Percentiles rank a stretch among this genome's conserved stretches.
Conservation (phyloP, 2,113 vertebrate genomes). For the Rana temporaria region DNA sequence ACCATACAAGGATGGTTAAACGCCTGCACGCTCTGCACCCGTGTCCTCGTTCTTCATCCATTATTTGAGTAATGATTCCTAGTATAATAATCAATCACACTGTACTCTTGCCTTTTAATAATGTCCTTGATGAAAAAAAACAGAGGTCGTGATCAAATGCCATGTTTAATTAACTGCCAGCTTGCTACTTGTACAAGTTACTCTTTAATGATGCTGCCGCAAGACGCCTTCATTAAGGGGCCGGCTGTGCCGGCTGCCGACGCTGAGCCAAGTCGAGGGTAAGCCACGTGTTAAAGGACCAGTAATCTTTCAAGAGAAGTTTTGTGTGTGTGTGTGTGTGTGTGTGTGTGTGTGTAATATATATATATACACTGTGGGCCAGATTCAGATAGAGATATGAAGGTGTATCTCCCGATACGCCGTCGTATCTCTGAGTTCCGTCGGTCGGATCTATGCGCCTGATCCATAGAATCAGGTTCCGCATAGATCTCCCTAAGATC, state of each 20-base stretch:
- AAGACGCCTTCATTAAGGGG: not conserved
- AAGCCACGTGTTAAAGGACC: too few species aligned
- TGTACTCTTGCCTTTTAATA: constrained; percentile 22
- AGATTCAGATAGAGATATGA: too few species aligned
- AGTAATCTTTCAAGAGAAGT: too few species aligned
- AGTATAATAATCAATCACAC: constrained; percentile 30
- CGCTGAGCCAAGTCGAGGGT: not conserved
- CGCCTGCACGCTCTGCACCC: not conserved
- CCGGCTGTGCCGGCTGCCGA: constrained; percentile 31
- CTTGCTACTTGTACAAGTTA: not conserved
- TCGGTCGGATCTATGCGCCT: too few species aligned
- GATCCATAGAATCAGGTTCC: too few species aligned
- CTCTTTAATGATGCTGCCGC: constrained; percentile 9
- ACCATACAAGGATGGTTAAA: constrained; percentile 24
- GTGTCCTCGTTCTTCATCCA: constrained; percentile 11
- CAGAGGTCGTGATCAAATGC: constrained; percentile 49
- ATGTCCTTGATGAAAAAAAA: constrained; percentile 41
- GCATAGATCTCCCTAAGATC: too few species aligned
- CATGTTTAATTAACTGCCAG: constrained; percentile 57
- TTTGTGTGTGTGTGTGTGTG: too few species aligned
- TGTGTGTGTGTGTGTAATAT: too few species aligned
- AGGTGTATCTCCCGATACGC: too few species aligned
- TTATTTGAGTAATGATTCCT: constrained; percentile 12
- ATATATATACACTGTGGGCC: too few species aligned
- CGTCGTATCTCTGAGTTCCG: too few species aligned